A percentile compares a stretch with the other conserved stretches of the same genome.
Conservation (phyloP, 2,888 invertebrate species). For the Drosophila eohydei region DNA sequence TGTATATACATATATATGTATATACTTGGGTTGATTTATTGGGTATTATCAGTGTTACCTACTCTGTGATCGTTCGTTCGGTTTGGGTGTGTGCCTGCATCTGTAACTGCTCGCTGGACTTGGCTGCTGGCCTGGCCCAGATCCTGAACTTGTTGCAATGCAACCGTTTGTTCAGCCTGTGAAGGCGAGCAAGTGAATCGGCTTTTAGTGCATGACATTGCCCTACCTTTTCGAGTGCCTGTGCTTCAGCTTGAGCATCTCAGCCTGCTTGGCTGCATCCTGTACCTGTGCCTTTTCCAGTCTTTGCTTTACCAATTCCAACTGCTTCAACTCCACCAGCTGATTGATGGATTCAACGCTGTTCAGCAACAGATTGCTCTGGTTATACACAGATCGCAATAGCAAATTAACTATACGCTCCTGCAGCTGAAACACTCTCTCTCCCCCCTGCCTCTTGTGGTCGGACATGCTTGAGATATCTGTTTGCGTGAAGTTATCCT, state of each 20-base stretch:
- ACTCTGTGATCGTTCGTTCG: conserved; percentile 17
- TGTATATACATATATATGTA: neutral
- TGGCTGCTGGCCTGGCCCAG: neutral
- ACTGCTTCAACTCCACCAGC: conserved; percentile 36
- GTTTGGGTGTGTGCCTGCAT: conserved; percentile 6
- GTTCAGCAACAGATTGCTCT: conserved; percentile 24
- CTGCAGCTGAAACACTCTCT: conserved; percentile 11
- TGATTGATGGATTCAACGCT: conserved; percentile 37
- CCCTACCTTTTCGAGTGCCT: conserved; percentile 19
- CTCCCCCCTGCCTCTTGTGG: conserved; percentile 2
- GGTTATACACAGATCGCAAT: conserved; percentile 19
- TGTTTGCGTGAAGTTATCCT: conserved; percentile 42
- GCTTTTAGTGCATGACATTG: neutral
- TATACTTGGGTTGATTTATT: neutral
- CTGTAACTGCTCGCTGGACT: neutral
- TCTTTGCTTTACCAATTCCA: conserved; percentile 11
- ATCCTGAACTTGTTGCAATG: conserved; percentile 3
- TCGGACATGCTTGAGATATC: neutral
- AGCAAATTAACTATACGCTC: conserved; percentile 21
- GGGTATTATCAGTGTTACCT: conserved; percentile 18
- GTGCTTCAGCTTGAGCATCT: conserved; percentile 7
- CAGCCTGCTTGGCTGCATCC: neutral
- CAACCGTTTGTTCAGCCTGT: conserved; percentile 16
- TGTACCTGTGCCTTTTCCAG: neutral
- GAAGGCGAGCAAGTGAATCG: neutral